These are phyloP conservation scores for Erethizon dorsatum DNA, from an alignment of 2,797 vertebrate genomes.

Conservation along the genomic window DNA sequence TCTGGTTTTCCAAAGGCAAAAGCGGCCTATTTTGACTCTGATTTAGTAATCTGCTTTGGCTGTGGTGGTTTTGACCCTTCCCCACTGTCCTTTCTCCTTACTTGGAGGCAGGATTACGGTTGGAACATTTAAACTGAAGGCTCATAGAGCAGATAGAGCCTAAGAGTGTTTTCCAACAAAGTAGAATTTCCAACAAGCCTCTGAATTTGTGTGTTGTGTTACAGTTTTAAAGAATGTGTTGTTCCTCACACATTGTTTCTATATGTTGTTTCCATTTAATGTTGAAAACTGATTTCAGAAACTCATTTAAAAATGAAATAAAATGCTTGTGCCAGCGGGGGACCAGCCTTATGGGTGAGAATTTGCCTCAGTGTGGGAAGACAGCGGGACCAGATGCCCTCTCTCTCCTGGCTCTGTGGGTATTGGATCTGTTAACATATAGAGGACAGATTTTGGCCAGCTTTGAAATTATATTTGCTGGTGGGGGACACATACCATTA, in stretches of 20 bases:
- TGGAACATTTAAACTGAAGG: constrained; percentile 26
- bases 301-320: constrained; percentile 71
- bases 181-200: constrained; percentile 43
- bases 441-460: constrained; percentile 73
- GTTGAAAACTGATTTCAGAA: constrained; percentile 70
- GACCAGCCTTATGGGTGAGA: constrained; percentile 19
- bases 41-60: constrained; percentile 58
- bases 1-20: constrained; percentile 50
- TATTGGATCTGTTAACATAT: constrained; percentile 79
- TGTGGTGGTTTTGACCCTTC: constrained; percentile 22
- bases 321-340: constrained; percentile 38
- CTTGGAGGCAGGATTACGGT: constrained; percentile 10
- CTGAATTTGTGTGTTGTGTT: constrained; percentile 43
- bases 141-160: neutral
- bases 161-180: constrained; percentile 41
- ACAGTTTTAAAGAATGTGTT: constrained; percentile 59
- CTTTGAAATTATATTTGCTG: constrained; percentile 75
- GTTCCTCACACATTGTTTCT: constrained; percentile 58
- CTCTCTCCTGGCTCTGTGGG: constrained; percentile 77
- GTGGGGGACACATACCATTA: constrained; percentile 62
- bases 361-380: constrained; percentile 65
- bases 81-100: neutral
- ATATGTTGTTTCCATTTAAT: constrained; percentile 57
- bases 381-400: constrained; percentile 82
- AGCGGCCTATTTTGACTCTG: constrained; percentile 30